Conservation (phyloP, 2,888 invertebrate genomes). For the Sceliomorpha sp. region DNA sequence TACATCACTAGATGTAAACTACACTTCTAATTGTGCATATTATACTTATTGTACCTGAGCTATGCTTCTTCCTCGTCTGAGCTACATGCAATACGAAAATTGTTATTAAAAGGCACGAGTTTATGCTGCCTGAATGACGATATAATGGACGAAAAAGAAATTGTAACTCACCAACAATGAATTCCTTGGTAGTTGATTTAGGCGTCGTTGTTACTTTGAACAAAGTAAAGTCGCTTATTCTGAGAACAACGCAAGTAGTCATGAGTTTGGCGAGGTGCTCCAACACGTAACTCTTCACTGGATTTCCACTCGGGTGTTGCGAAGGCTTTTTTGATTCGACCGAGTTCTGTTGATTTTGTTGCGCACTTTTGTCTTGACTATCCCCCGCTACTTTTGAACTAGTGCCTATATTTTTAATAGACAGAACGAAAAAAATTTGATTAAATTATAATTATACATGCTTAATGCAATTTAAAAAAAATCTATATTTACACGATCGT, state of each 20-base stretch:
- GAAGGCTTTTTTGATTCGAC: constrained; percentile 71
- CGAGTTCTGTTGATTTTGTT: too few relatives aligned
- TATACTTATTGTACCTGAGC: constrained; percentile 73
- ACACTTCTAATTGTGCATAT: constrained; percentile 60
- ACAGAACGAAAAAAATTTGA: too few relatives aligned
- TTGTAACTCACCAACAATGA: constrained; percentile 87
- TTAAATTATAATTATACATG: too few relatives aligned
- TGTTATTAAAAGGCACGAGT: constrained; percentile 22
- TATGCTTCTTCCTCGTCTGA: constrained; percentile 78
- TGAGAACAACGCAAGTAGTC: constrained; percentile 94
- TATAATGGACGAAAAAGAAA: too few relatives aligned
- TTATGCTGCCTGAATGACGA: too few relatives aligned
- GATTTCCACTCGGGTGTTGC: constrained; percentile 77
- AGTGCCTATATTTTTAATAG: constrained; percentile 58
- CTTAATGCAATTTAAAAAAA: too few relatives aligned
- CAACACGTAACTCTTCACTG: constrained; percentile 85
- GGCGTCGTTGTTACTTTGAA: constrained; percentile 90
- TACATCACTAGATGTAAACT: too few relatives aligned
- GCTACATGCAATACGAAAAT: constrained; percentile 68
- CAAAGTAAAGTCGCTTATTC: constrained; percentile 95
- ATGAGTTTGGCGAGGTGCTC: constrained; percentile 91
- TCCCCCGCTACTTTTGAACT: constrained; percentile 63
- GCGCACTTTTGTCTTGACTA: constrained; percentile 64
- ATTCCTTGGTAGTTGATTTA: constrained; percentile 89
- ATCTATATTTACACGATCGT: too few relatives aligned